phyloP scores from a whole-genome alignment of 2,113 vertebrate species.

The Athene noctua region DNA sequence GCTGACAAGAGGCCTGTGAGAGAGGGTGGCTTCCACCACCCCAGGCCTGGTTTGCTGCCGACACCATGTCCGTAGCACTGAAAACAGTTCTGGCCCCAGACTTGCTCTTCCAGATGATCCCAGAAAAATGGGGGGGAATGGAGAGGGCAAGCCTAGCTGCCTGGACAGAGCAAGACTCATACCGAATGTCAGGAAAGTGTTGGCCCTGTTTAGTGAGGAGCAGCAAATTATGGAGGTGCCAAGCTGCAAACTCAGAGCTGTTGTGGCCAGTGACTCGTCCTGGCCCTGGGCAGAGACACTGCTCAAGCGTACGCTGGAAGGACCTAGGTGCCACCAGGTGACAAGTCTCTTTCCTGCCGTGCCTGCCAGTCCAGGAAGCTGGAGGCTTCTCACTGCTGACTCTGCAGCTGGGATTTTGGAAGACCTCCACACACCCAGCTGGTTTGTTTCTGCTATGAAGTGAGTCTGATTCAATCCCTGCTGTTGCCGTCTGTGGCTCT shows the following conservation, averaged over 20 bases:
- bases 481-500: neutral
- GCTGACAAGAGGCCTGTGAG: neutral
- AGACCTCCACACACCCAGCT: neutral
- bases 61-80: accelerated
- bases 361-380: neutral
- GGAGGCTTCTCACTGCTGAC: neutral
- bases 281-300: neutral
- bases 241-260: neutral
- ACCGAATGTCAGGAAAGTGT: accelerated
- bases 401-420: neutral
- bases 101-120: neutral
- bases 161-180: neutral
- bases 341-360: neutral
- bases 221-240: neutral
- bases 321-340: neutral
- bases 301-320: neutral
- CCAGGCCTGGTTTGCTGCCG: neutral
- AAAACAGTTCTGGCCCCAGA: neutral
- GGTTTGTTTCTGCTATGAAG: neutral
- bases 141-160: neutral
- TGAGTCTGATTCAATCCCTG: neutral
- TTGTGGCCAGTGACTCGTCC: neutral
- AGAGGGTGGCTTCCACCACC: neutral
- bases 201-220: neutral
- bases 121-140: neutral